A percentile compares a stretch with the other conserved stretches of the same genome.
Evolutionary conservation across 2,113 vertebrate species (phyloP).

Genomic region (Heterochromis multidens): DNA sequence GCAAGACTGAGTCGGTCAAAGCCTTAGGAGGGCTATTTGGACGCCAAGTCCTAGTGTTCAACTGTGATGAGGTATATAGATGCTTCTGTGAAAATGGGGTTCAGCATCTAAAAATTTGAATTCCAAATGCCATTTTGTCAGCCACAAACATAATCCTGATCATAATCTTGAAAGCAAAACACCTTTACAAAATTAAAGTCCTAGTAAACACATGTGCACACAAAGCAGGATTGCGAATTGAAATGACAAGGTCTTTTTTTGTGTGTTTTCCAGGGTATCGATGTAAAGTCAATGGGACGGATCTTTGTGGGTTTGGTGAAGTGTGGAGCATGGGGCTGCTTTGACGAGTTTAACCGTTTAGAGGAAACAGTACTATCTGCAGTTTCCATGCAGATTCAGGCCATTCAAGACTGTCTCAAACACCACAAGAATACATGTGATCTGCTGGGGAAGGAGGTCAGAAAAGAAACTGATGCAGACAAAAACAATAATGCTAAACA

Average conservation of each 20-base stretch:
- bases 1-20: conserved; percentile 98
- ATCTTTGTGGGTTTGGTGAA: conserved; percentile 98
- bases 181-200: not conserved
- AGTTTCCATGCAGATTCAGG: conserved; percentile 97
- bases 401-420: conserved; percentile 94
- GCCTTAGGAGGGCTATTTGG: conserved; percentile 93
- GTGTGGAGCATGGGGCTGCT: conserved; percentile 98
- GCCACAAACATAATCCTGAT: not conserved
- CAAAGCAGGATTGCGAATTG: not conserved
- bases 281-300: conserved; percentile 97
- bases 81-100: not conserved
- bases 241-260: not conserved
- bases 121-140: not conserved
- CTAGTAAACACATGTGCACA: not conserved
- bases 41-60: conserved; percentile 97
- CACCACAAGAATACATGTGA: conserved; percentile 85
- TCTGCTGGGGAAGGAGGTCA: conserved; percentile 91
- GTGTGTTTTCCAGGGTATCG: conserved; percentile 83
- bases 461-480: not conserved
- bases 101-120: not conserved
- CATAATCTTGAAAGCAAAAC: not conserved
- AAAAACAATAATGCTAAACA: not conserved
- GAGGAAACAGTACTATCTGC: conserved; percentile 94
- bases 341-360: conserved; percentile 96
- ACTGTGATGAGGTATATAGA: conserved; percentile 92